Evolutionary conservation across 2,888 invertebrate species (phyloP).

Genomic region (Leptinotarsa tumamoca): DNA sequence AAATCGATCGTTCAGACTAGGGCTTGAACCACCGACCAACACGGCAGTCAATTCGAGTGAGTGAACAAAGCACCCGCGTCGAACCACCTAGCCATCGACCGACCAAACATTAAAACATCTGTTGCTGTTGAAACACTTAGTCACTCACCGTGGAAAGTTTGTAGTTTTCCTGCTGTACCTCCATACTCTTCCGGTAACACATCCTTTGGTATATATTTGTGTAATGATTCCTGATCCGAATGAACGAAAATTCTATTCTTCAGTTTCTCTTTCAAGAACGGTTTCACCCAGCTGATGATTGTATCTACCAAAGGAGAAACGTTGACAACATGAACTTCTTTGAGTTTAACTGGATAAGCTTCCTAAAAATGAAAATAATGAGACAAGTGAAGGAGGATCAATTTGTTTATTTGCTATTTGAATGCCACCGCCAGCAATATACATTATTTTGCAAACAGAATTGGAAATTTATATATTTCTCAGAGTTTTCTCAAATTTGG

Average conservation of each 20-base stretch:
- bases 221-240: conserved; percentile 78
- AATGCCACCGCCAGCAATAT: too few relatives aligned
- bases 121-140: background rate
- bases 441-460: too few relatives aligned
- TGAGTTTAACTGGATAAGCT: conserved; percentile 89
- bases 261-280: conserved; percentile 89
- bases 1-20: too few relatives aligned
- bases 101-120: too few relatives aligned
- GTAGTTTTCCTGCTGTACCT: conserved; percentile 80
- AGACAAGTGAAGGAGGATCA: too few relatives aligned
- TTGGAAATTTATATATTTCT: too few relatives aligned
- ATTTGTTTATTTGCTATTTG: too few relatives aligned
- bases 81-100: too few relatives aligned
- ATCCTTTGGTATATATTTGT: conserved; percentile 83
- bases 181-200: conserved; percentile 87
- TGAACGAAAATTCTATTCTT: conserved; percentile 86
- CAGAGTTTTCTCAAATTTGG: too few relatives aligned
- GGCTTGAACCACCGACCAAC: too few relatives aligned
- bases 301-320: conserved; percentile 86
- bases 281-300: conserved; percentile 86
- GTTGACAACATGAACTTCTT: conserved; percentile 88
- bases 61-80: too few relatives aligned
- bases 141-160: conserved; percentile 76
- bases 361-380: conserved; percentile 69
- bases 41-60: too few relatives aligned